Conservation (phyloP, 2,113 vertebrate genomes). For the Toxostoma redivivum region DNA sequence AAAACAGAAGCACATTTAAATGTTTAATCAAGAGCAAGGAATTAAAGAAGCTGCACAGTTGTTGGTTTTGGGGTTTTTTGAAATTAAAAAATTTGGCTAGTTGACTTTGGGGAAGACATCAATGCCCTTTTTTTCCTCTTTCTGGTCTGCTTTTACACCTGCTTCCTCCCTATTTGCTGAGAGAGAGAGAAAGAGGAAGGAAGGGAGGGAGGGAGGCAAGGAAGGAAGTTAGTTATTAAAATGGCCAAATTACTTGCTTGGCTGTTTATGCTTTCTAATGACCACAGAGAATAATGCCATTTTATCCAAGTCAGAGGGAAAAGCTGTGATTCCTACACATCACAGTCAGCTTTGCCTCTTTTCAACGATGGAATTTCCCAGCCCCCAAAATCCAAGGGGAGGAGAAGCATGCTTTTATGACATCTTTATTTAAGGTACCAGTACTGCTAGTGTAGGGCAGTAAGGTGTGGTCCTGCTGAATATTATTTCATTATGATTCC, state of each 20-base stretch:
- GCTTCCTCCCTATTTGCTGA: background rate
- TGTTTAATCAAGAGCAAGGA: background rate
- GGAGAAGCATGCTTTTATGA: background rate
- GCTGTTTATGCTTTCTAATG: background rate
- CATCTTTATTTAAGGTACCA: background rate
- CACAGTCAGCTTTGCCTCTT: background rate
- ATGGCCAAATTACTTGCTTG: background rate
- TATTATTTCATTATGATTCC: background rate
- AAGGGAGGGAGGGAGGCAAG: too few relatives aligned
- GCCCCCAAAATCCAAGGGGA: background rate
- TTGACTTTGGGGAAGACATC: background rate
- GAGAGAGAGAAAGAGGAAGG: background rate
- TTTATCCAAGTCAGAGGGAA: background rate
- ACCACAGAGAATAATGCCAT: background rate
- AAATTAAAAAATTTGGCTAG: background rate
- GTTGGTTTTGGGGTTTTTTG: background rate
- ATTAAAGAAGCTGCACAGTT: background rate
- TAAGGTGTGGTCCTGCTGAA: background rate
- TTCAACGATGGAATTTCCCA: background rate
- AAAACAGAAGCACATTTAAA: background rate
- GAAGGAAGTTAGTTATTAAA: background rate
- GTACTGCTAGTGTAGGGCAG: background rate
- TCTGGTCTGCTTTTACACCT: background rate
- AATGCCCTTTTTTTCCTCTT: background rate
- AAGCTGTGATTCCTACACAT: background rate